Conservation (phyloP, 2,797 vertebrate genomes). For the Epinephelus coioides region DNA sequence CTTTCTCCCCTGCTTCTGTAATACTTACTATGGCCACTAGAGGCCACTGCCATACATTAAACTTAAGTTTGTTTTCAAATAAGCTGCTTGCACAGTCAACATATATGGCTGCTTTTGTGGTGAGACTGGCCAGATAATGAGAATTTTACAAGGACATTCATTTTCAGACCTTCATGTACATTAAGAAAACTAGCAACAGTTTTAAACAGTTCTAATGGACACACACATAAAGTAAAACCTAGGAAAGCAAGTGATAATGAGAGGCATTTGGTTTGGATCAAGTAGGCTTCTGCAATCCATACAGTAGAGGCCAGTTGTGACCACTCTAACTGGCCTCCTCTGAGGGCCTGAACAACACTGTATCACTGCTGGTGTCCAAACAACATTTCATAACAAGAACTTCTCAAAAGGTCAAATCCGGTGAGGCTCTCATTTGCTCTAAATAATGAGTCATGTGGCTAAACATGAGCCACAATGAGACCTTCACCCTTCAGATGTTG, state of each 20-base stretch:
- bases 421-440: constrained; percentile 11
- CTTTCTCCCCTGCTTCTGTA: too few species aligned
- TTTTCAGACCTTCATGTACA: not conserved
- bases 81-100: too few species aligned
- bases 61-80: too few species aligned
- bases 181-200: not conserved
- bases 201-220: not conserved
- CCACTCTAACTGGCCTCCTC: not conserved
- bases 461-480: constrained; percentile 1
- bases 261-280: constrained; percentile 12
- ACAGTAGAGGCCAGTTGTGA: constrained; percentile 18
- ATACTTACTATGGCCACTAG: too few species aligned
- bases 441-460: constrained; percentile 51
- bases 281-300: not conserved
- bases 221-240: not conserved
- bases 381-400: constrained; percentile 32
- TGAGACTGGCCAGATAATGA: too few species aligned
- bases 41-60: too few species aligned
- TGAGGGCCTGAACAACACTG: not conserved
- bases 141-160: too few species aligned
- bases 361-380: constrained; percentile 42
- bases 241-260: not conserved
- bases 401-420: constrained; percentile 6
- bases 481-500: constrained; percentile 35
- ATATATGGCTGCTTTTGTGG: too few species aligned